phyloP scores from a whole-genome alignment of 2,113 vertebrate genomes.

The Sisor rabdophorus region DNA sequence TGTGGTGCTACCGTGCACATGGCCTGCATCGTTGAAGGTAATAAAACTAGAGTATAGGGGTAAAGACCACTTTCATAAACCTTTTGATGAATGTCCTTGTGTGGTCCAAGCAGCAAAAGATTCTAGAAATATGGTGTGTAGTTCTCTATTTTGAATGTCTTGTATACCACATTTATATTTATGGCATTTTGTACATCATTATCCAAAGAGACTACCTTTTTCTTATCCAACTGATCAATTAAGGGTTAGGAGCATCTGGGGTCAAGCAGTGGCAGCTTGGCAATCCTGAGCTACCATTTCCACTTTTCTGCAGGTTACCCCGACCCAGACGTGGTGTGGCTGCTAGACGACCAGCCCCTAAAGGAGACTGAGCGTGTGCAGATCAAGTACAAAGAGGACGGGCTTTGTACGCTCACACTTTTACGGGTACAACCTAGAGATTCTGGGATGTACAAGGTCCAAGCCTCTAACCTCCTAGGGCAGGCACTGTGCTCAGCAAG shows the following conservation, averaged over 20 bases:
- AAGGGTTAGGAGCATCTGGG: no score
- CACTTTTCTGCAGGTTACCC: constrained; percentile 65
- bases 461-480: constrained; percentile 60
- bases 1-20: constrained; percentile 59
- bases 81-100: no score
- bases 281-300: no score
- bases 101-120: background rate
- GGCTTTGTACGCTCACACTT: constrained; percentile 66
- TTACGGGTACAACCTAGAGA: constrained; percentile 55
- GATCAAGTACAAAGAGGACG: constrained; percentile 58
- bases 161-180: background rate
- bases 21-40: constrained; percentile 62
- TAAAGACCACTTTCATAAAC: no score
- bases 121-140: background rate
- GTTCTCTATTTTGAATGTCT: no score
- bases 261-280: no score
- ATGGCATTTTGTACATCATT: no score
- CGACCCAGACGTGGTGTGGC: constrained; percentile 69
- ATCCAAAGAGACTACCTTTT: no score
- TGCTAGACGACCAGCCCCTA: constrained; percentile 56
- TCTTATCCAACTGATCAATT: no score
- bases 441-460: constrained; percentile 69
- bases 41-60: background rate
- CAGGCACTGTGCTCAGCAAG: constrained; percentile 58
- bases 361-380: constrained; percentile 50